Conservation (phyloP, 1,140 invertebrate genomes). For the Wiebesia pumilae region DNA sequence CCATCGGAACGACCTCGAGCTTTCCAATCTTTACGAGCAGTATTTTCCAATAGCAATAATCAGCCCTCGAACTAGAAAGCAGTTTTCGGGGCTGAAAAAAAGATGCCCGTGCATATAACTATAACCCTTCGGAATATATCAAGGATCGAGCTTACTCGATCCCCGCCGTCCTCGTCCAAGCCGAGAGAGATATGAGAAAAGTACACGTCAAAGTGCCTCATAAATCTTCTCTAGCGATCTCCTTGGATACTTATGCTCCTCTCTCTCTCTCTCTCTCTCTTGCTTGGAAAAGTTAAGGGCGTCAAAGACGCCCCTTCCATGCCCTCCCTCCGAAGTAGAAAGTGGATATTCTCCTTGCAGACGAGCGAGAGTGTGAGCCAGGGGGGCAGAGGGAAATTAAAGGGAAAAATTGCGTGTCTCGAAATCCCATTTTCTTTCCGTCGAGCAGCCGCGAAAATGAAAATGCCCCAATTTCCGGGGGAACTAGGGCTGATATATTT, state of each 20-base stretch:
- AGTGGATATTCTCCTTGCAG: background rate
- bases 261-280: constrained; percentile 4
- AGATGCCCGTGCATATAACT: background rate
- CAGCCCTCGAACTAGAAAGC: background rate
- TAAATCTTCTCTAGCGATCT: constrained; percentile 47
- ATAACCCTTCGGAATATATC: constrained; percentile 33
- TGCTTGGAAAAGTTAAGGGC: background rate
- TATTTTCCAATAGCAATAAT: constrained; percentile 29
- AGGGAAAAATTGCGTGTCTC: constrained; percentile 42
- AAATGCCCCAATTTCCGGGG: constrained; percentile 46
- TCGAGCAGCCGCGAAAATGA: background rate
- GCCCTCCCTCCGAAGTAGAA: background rate
- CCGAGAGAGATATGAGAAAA: constrained; percentile 49
- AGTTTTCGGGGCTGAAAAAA: background rate
- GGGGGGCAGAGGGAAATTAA: constrained; percentile 43
- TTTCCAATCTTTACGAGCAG: constrained; percentile 26
- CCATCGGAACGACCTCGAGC: background rate
- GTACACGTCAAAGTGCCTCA: constrained; percentile 51
- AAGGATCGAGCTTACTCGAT: constrained; percentile 21
- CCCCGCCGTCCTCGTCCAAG: background rate
- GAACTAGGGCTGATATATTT: background rate
- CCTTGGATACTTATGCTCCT: background rate
- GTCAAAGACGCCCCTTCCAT: constrained; percentile 44
- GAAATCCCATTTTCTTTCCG: constrained; percentile 44
- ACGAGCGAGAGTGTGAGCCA: background rate